phyloP scores from a whole-genome alignment of 2,797 vertebrate species.

The Anguilla obscura region DNA sequence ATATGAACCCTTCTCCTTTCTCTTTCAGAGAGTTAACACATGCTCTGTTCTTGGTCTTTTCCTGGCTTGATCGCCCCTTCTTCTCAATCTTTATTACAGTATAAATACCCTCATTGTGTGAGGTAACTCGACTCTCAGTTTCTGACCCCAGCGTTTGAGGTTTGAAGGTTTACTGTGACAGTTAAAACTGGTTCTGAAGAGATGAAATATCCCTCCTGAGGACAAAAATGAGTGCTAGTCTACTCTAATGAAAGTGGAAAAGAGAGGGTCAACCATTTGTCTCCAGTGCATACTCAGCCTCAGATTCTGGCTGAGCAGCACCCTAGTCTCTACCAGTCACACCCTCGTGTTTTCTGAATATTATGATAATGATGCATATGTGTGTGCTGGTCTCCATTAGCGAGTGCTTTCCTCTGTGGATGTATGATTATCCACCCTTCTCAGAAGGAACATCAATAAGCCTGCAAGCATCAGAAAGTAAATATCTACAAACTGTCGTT shows the following conservation, averaged over 20 bases:
- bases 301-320: neutral
- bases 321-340: conserved; percentile 19
- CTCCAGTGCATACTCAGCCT: neutral
- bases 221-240: conserved; percentile 14
- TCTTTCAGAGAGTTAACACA: neutral
- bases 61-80: conserved; percentile 15
- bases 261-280: conserved; percentile 22
- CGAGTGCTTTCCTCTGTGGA: conserved; percentile 13
- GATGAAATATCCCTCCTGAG: conserved; percentile 29
- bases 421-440: conserved; percentile 20
- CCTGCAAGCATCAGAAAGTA: conserved; percentile 26
- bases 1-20: neutral
- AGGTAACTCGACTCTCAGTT: conserved; percentile 18
- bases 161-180: conserved; percentile 31
- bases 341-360: conserved; percentile 19
- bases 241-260: conserved; percentile 1
- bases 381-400: conserved; percentile 28
- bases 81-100: conserved; percentile 23
- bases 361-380: conserved; percentile 19
- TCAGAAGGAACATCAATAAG: conserved; percentile 15
- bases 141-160: conserved; percentile 26
- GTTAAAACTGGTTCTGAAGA: conserved; percentile 29
- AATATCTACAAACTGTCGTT: conserved; percentile 25
- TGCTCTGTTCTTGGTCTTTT: neutral
- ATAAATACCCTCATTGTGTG: conserved; percentile 31